Percentiles rank a stretch among this genome's conserved stretches.
These are phyloP conservation scores for Drosophila lini DNA, from an alignment of 1,140 invertebrate species.

Conservation along the genomic window DNA sequence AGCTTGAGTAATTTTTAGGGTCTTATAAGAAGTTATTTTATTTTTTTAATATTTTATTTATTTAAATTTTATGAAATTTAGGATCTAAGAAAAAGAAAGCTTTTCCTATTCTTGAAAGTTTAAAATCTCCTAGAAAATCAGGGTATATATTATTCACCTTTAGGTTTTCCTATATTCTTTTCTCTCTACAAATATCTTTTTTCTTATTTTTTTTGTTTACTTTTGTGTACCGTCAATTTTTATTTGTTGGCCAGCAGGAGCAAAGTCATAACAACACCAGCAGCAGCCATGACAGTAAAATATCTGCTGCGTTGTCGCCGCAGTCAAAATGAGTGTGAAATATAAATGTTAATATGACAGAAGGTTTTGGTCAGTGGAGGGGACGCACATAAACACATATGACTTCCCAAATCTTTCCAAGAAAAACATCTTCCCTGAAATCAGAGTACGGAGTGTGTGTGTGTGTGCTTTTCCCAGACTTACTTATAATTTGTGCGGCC, in stretches of 20 bases:
- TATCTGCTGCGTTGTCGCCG: slow-evolving; percentile 73
- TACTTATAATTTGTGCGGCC: slow-evolving; percentile 65
- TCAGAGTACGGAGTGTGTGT: background rate
- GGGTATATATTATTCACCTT: background rate
- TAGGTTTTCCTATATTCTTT: background rate
- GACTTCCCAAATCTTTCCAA: background rate
- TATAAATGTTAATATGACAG: slow-evolving; percentile 76
- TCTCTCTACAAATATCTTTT: slow-evolving; percentile 4
- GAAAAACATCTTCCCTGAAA: background rate
- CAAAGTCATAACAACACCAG: slow-evolving; percentile 44
- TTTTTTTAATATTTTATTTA: too few relatives aligned
- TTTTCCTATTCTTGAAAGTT: too few relatives aligned
- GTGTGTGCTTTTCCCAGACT: slow-evolving; percentile 15
- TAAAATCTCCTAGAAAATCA: too few relatives aligned
- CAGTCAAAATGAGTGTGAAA: slow-evolving; percentile 73
- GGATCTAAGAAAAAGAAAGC: too few relatives aligned
- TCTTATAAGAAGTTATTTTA: too few relatives aligned
- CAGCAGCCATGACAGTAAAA: slow-evolving; percentile 49
- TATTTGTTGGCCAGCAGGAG: slow-evolving; percentile 46
- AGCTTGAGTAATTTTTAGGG: background rate
- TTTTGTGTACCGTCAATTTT: slow-evolving; percentile 35
- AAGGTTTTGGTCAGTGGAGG: slow-evolving; percentile 36
- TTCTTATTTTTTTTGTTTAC: background rate
- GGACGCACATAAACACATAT: background rate
- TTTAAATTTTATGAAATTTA: too few relatives aligned